Evolutionary conservation across 2,113 vertebrate species (phyloP).

Genomic region (Pygoscelis adeliae): DNA sequence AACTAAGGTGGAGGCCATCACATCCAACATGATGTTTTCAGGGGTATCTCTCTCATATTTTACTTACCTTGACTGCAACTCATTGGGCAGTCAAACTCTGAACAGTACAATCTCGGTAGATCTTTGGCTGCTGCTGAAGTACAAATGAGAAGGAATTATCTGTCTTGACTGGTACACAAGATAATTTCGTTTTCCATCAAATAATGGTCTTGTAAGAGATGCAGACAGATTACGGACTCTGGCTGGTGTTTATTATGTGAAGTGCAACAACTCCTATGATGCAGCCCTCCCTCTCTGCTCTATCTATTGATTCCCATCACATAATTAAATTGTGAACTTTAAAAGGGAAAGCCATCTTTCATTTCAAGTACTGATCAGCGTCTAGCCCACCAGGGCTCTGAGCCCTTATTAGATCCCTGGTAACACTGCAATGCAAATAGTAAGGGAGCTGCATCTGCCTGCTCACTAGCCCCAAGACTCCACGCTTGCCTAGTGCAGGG

Average conservation of each 20-base stretch:
- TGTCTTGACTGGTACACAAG: background rate
- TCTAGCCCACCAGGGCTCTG: background rate
- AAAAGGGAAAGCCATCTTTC: constrained; percentile 29
- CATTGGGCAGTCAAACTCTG: background rate
- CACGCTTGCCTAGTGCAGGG: background rate
- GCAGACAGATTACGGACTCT: background rate
- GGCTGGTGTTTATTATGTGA: background rate
- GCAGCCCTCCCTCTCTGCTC: background rate
- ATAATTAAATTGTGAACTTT: constrained; percentile 54
- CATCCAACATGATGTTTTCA: background rate
- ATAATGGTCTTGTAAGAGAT: background rate
- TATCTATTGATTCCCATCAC: constrained; percentile 22
- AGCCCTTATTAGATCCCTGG: background rate
- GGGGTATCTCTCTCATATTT: background rate
- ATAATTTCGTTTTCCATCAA: constrained; percentile 6
- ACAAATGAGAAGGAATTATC: constrained; percentile 4
- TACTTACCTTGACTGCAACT: background rate
- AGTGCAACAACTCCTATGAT: background rate
- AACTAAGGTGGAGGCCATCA: background rate
- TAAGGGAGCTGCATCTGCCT: background rate
- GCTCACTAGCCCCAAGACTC: background rate
- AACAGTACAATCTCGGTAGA: background rate
- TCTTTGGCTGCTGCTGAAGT: background rate
- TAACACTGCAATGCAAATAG: background rate
- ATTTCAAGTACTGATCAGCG: background rate